Conservation (phyloP, 2,797 vertebrate genomes). For the Macropus fuliginosus region DNA sequence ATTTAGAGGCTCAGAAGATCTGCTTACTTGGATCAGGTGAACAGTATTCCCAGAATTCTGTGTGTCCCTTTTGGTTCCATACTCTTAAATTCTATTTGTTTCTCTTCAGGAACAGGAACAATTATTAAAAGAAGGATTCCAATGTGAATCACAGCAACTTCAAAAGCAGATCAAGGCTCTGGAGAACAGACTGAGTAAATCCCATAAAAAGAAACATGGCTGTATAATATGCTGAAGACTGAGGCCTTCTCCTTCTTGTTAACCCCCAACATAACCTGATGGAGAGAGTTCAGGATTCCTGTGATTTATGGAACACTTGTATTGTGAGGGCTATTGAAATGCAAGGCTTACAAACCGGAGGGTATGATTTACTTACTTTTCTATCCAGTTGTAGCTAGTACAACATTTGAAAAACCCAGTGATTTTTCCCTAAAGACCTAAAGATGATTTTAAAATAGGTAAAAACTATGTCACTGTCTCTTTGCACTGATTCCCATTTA, state of each 20-base stretch:
- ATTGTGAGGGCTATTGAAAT: not conserved
- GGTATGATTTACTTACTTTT: not conserved
- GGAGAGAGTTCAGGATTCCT: not conserved
- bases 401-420: not conserved
- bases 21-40: not conserved
- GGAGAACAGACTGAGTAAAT: rapidly evolving
- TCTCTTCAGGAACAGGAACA: conserved; percentile 21
- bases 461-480: not conserved
- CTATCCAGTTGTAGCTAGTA: not conserved
- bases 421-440: conserved; percentile 24
- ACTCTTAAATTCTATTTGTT: conserved; percentile 25
- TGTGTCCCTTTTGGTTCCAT: not conserved
- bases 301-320: not conserved
- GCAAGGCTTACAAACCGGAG: not conserved
- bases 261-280: not conserved
- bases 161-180: conserved; percentile 9
- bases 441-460: not conserved
- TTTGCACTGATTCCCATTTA: not conserved
- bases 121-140: conserved; percentile 39
- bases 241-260: not conserved
- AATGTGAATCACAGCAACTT: not conserved
- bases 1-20: conserved; percentile 39
- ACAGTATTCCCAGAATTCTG: conserved; percentile 2
- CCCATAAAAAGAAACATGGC: rapidly evolving
- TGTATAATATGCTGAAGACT: conserved; percentile 27